Evolutionary conservation across 2,888 invertebrate species (phyloP).

Genomic region (Trachelus stipa): DNA sequence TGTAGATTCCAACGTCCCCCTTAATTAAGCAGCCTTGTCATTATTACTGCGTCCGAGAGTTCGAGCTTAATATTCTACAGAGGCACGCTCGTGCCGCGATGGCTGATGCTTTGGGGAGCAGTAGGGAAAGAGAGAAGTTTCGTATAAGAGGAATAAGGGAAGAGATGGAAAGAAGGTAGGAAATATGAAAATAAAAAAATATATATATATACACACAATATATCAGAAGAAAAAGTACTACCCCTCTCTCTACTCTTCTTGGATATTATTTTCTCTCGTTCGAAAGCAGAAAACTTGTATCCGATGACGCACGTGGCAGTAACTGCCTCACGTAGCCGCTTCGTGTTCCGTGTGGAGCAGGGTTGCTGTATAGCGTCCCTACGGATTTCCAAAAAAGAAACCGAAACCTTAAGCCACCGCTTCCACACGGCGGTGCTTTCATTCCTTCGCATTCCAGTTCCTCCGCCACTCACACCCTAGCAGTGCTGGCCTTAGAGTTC

Average conservation of each 20-base stretch:
- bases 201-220: background rate
- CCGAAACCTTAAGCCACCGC: slow-evolving; percentile 14
- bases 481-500: background rate
- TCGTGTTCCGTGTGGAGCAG: slow-evolving; percentile 8
- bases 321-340: slow-evolving; percentile 24
- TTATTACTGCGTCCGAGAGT: slow-evolving; percentile 27
- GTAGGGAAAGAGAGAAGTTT: background rate
- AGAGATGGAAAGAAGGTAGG: slow-evolving; percentile 5
- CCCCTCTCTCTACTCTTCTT: background rate
- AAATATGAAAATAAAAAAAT: slow-evolving; percentile 6
- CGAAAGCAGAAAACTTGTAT: slow-evolving; percentile 23
- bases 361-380: slow-evolving; percentile 14
- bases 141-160: background rate
- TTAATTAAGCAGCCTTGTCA: slow-evolving; percentile 34
- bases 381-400: slow-evolving; percentile 16
- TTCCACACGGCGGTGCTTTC: slow-evolving; percentile 8
- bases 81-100: background rate
- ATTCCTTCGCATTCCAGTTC: slow-evolving; percentile 10
- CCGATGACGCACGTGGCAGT: slow-evolving; percentile 30
- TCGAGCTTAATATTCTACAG: background rate
- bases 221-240: background rate
- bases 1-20: slow-evolving; percentile 5
- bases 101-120: background rate
- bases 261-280: slow-evolving; percentile 20
- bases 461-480: background rate